Conservation (phyloP, 2,113 vertebrate species). For the Pangasianodon hypophthalmus region DNA sequence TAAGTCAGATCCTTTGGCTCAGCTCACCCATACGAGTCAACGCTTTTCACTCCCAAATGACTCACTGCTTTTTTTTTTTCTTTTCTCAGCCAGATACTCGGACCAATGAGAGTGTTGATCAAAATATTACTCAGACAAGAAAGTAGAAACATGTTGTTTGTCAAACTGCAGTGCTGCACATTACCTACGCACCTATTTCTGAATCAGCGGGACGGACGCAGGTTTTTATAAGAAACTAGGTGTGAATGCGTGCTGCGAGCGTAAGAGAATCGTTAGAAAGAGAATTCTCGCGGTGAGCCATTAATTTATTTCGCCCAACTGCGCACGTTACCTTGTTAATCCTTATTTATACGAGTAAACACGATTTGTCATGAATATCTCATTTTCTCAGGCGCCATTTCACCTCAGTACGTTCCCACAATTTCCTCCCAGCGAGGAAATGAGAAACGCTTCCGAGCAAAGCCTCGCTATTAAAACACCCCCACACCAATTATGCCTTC, state of each 20-base stretch:
- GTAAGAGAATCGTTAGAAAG: not conserved
- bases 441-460: not conserved
- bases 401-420: constrained; percentile 1
- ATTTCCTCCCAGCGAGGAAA: constrained; percentile 17
- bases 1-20: not conserved
- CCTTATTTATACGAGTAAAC: constrained; percentile 11
- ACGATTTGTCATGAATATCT: constrained; percentile 7
- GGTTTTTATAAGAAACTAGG: not conserved
- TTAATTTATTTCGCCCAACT: not conserved
- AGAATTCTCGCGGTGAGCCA: not conserved
- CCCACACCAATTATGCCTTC: constrained; percentile 17
- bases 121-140: not conserved
- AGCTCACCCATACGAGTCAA: not conserved
- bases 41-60: not conserved
- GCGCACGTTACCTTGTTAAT: not conserved
- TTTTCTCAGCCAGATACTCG: too few relatives aligned
- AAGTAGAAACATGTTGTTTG: not conserved
- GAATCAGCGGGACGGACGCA: not conserved
- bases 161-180: not conserved
- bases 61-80: not conserved
- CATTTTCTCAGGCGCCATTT: not conserved
- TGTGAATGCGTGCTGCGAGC: not conserved
- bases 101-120: too few relatives aligned
- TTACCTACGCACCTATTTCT: not conserved
- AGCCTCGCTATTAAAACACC: constrained; percentile 14